Evolutionary conservation across 2,113 vertebrate species (phyloP).

Genomic region (Mixornis gularis): DNA sequence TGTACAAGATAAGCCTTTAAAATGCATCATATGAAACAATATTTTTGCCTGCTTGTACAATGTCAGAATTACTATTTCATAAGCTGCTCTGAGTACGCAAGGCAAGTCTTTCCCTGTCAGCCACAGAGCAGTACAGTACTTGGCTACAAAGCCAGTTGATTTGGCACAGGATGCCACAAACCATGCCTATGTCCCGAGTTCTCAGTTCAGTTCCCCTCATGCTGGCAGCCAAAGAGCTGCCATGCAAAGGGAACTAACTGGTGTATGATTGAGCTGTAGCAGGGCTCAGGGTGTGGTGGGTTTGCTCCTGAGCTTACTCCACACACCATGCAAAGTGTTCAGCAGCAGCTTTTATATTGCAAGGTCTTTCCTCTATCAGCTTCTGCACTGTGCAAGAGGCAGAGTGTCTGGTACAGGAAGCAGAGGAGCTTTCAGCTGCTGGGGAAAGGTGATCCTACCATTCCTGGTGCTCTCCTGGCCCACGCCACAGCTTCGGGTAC

Average conservation of each 20-base stretch:
- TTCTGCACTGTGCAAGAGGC: neutral
- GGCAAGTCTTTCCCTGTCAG: neutral
- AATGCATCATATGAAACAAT: neutral
- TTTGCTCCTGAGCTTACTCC: neutral
- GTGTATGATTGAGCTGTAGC: rapidly evolving
- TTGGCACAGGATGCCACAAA: neutral
- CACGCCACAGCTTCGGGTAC: neutral
- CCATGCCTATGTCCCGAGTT: neutral
- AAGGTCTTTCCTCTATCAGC: neutral
- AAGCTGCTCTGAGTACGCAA: neutral
- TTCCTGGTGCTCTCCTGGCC: neutral
- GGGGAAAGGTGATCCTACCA: neutral
- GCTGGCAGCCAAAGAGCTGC: neutral
- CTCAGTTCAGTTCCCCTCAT: neutral
- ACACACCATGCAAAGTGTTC: rapidly evolving
- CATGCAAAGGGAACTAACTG: neutral
- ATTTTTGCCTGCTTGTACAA: neutral
- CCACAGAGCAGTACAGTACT: neutral
- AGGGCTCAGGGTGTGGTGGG: neutral
- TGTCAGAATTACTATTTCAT: neutral
- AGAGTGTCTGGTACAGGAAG: rapidly evolving
- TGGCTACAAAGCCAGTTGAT: rapidly evolving
- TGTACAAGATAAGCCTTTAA: neutral
- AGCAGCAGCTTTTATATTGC: neutral
- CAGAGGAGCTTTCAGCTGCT: neutral